Conservation (phyloP, 2,113 vertebrate species). For the Probosciger aterrimus region DNA sequence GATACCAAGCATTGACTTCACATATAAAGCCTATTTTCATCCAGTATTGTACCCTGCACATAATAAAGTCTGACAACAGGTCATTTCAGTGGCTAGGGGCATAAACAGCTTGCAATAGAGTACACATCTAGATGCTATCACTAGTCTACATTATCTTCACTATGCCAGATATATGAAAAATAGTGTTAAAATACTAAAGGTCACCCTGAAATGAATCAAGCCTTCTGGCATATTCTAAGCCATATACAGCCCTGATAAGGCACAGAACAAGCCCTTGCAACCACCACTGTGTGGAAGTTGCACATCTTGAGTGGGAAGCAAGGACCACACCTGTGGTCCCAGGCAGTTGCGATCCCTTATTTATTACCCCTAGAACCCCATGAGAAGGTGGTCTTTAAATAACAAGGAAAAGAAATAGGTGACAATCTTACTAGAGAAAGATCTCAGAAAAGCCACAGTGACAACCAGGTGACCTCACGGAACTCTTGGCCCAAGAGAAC, state of each 20-base stretch:
- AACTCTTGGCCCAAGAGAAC: neutral
- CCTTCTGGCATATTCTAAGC: neutral
- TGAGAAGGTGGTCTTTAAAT: neutral
- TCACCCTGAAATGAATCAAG: neutral
- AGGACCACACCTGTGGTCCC: neutral
- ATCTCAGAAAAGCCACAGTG: neutral
- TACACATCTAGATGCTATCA: neutral
- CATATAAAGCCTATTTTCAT: constrained; percentile 26
- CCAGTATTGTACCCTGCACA: neutral
- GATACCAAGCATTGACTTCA: neutral
- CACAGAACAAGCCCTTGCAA: neutral
- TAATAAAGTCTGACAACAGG: constrained; percentile 29
- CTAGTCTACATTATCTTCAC: neutral
- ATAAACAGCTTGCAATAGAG: constrained; percentile 15
- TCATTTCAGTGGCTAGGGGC: constrained; percentile 1
- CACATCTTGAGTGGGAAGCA: neutral
- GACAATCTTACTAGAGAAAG: neutral
- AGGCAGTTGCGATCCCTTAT: neutral
- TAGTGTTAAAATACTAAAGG: neutral
- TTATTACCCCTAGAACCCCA: neutral
- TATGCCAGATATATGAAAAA: constrained; percentile 3
- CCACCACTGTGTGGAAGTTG: neutral
- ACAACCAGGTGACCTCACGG: neutral
- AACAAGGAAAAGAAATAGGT: neutral
- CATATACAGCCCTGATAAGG: neutral